Base-by-base conservation (phyloP, 2,113 vertebrate species). In the Phoenicopterus ruber region DNA sequence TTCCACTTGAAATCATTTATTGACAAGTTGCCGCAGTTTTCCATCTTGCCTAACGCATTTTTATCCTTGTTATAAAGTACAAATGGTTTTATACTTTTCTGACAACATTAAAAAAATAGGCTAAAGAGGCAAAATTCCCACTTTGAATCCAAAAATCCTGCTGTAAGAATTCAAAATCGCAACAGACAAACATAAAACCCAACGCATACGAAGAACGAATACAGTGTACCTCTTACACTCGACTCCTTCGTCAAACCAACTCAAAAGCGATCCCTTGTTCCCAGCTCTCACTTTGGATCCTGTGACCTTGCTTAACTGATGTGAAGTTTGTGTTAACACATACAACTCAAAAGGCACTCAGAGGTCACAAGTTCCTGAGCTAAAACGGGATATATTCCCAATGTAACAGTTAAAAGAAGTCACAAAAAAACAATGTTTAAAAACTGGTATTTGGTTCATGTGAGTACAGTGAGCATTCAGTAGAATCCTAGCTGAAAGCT, bases 341-440 rank as follows among this genome's bases (percentile, higher is more conserved):
- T 85, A 21, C 73, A 78, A 96, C 97, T 97, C 89, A 90, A 97
- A 98, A 97, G 98, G 98, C 98, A 98, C 98, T 97, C 91, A 49
- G 83, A 98, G 93, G 92, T 96, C 97, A 94, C 94, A 97, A 97
- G 96, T 97, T 98, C 97, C 98, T 98, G 98, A 98, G 97, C 93
- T 96, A 70, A 97, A 88, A 87, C 2, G 95, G 97, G 97, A 90
- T 82, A 67, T n/a, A 66, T 66, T 97, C 94, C 94, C 93, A 86
- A 93, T 52, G 34, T 28, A 65, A 95, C 80, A 90, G 54, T 44
- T 93, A 73, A 91, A 96, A 96, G 59, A 84, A 77, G 80, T 52
- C 54, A 76, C 47, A 31, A 84, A 58, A 94, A 55, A 67, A 66
- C 38, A 42, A 93, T 10, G 19, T 82, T 94, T 91, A 82, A 95